A percentile compares a stretch with the other conserved stretches of the same genome.
phyloP scores from a whole-genome alignment of 1,140 invertebrate genomes.

The Pygmarrhopalites habei region DNA sequence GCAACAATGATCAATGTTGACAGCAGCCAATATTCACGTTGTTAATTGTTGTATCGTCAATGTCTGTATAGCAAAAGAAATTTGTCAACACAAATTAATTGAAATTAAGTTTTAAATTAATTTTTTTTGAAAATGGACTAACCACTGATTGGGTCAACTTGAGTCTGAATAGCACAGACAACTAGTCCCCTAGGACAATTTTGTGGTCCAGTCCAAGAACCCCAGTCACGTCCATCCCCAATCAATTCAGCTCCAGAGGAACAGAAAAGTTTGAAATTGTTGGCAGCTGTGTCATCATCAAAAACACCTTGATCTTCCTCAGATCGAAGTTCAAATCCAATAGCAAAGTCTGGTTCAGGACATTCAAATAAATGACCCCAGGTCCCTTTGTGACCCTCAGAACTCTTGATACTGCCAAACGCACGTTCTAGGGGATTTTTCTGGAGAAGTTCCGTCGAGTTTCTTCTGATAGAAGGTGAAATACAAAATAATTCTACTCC shows the following conservation, averaged over 20 bases:
- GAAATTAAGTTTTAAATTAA: no score
- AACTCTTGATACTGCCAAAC: slow-evolving; percentile 3
- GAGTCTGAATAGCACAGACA: neutral
- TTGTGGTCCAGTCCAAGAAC: slow-evolving; percentile 6
- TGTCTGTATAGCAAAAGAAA: no score
- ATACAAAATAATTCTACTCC: slow-evolving; percentile 16
- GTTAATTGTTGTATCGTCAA: no score
- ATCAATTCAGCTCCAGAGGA: neutral
- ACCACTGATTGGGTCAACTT: no score
- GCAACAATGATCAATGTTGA: no score
- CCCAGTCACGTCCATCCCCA: slow-evolving; percentile 6
- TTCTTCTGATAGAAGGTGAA: neutral
- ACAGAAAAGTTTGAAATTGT: slow-evolving; percentile 12
- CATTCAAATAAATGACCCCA: slow-evolving; percentile 19
- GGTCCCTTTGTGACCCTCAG: neutral
- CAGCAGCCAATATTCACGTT: no score
- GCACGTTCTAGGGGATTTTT: neutral
- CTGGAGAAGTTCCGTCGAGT: neutral
- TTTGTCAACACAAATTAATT: no score
- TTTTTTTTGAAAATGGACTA: no score
- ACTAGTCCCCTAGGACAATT: neutral
- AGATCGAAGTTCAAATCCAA: slow-evolving; percentile 19
- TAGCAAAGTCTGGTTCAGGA: neutral
- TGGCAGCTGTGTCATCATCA: slow-evolving; percentile 10
- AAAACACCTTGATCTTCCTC: neutral